phyloP scores from a whole-genome alignment of 2,113 vertebrate genomes.

The Sisor rabdophorus region DNA sequence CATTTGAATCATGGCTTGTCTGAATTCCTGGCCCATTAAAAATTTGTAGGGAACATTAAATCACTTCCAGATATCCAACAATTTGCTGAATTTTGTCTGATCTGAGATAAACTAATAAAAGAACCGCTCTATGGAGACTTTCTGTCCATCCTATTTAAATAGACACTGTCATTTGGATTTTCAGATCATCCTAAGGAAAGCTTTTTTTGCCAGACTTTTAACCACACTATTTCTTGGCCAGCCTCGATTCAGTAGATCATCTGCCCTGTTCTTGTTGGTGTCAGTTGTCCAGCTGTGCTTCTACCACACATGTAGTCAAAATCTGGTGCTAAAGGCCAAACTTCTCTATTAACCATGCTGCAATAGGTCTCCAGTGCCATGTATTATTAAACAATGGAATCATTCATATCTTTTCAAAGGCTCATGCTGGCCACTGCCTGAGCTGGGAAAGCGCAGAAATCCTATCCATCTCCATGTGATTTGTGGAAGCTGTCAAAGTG shows the following conservation, averaged over 20 bases:
- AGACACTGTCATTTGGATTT: no score
- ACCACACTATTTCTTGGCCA: not conserved
- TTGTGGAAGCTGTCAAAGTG: conserved; percentile 45
- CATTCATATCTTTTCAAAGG: conserved; percentile 37
- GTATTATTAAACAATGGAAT: conserved; percentile 41
- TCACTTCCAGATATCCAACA: no score
- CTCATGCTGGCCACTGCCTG: conserved; percentile 23
- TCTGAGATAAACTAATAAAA: no score
- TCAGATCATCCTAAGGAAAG: not conserved
- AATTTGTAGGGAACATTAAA: no score
- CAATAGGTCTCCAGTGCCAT: conserved; percentile 31
- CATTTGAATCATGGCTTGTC: no score
- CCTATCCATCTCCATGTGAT: conserved; percentile 36
- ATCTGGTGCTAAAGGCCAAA: conserved; percentile 15
- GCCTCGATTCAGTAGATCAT: not conserved
- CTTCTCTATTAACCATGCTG: conserved; percentile 32
- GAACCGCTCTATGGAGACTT: no score
- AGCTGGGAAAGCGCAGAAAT: conserved; percentile 24
- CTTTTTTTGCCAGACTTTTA: not conserved
- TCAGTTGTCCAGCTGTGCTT: conserved; percentile 13
- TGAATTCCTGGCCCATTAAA: no score
- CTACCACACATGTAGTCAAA: conserved; percentile 16
- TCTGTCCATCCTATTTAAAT: no score
- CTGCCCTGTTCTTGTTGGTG: conserved; percentile 14
- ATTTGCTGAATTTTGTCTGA: no score